Conservation (phyloP, 2,797 vertebrate species). For the Sebastes reedi region DNA sequence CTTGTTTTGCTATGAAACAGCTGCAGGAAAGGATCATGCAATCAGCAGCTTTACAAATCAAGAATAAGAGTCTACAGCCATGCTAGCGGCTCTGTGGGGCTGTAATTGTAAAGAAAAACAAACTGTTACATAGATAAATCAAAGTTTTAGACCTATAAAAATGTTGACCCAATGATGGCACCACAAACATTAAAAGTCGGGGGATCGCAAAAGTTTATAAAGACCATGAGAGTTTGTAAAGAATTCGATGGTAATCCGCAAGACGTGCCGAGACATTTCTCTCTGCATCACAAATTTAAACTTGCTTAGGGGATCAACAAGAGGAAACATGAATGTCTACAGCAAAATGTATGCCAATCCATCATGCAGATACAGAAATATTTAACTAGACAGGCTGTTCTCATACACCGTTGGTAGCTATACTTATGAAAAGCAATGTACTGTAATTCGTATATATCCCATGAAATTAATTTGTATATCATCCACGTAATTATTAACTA, state of each 20-base stretch:
- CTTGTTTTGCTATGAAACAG: background rate
- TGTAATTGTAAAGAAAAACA: background rate
- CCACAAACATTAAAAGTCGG: background rate
- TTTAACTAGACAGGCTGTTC: background rate
- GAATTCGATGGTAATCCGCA: background rate
- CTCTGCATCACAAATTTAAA: background rate
- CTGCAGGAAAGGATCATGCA: background rate
- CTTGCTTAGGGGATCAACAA: background rate
- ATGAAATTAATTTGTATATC: too few species aligned
- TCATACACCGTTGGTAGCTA: too few species aligned
- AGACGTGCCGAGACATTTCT: background rate
- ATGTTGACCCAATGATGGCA: background rate
- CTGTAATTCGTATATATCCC: too few species aligned
- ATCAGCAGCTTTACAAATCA: background rate
- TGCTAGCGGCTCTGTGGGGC: background rate
- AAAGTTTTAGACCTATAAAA: background rate
- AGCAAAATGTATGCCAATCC: background rate
- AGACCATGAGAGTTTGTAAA: background rate
- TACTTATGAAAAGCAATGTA: too few species aligned
- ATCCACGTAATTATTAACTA: too few species aligned
- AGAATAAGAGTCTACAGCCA: background rate
- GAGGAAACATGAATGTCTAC: background rate
- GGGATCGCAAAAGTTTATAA: background rate
- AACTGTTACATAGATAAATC: background rate
- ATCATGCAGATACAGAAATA: background rate